Conservation (phyloP, 2,113 vertebrate species). For the Nycticryphes semicollaris region DNA sequence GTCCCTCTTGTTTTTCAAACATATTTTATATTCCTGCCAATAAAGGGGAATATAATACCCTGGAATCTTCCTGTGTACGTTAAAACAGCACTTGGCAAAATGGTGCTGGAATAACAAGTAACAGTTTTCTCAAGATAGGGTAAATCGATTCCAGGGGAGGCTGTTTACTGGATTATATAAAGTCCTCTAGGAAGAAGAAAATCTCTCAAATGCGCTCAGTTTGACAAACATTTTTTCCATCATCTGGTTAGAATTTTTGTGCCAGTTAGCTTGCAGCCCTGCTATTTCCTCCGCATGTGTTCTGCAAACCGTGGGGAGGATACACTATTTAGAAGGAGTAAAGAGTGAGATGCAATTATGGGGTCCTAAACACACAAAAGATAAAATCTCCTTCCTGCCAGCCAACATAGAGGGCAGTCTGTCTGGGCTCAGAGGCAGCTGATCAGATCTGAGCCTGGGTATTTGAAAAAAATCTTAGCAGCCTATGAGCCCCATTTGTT, state of each 20-base stretch:
- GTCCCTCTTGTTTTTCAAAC: background rate
- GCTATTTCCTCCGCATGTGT: constrained; percentile 84
- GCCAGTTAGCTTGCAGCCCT: constrained; percentile 75
- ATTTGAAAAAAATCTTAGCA: constrained; percentile 76
- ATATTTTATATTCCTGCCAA: constrained; percentile 56
- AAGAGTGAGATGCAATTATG: constrained; percentile 83
- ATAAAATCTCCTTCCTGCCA: constrained; percentile 78
- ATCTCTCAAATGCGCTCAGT: constrained; percentile 65
- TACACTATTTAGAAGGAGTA: constrained; percentile 78
- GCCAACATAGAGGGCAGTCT: constrained; percentile 77
- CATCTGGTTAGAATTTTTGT: constrained; percentile 85
- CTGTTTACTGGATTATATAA: constrained; percentile 62
- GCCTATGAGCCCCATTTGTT: constrained; percentile 81
- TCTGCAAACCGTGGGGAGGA: constrained; percentile 70
- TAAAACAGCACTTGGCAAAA: constrained; percentile 51
- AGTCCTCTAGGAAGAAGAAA: constrained; percentile 58
- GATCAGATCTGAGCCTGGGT: constrained; percentile 62
- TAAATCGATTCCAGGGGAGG: constrained; percentile 44
- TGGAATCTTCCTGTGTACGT: constrained; percentile 20
- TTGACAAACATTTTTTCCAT: constrained; percentile 72
- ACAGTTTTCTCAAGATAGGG: constrained; percentile 46
- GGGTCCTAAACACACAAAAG: constrained; percentile 72
- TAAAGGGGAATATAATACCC: constrained; percentile 45
- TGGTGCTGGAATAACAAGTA: constrained; percentile 47
- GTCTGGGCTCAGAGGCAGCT: constrained; percentile 75